A percentile compares a stretch with the other conserved stretches of the same genome.
phyloP scores from a whole-genome alignment of 2,113 vertebrate species.

The Noturus placidus region DNA sequence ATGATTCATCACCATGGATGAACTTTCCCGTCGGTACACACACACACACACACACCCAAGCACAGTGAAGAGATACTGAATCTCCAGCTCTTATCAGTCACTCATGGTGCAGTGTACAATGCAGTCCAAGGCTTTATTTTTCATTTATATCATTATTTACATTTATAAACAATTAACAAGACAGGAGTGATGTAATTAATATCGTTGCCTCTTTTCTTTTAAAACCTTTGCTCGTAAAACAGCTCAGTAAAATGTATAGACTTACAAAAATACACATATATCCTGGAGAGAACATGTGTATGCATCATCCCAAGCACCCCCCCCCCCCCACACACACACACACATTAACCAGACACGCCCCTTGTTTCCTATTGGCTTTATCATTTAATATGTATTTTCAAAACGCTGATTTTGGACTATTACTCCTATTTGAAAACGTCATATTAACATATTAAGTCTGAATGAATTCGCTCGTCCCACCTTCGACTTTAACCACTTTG shows the following conservation, averaged over 20 bases:
- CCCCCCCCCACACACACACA: too few species aligned
- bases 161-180: slow-evolving; percentile 1
- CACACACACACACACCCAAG: not conserved
- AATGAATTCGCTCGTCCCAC: not conserved
- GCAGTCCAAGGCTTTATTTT: not conserved
- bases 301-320: too few species aligned
- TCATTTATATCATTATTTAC: not conserved
- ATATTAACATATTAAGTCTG: not conserved
- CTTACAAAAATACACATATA: not conserved
- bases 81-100: not conserved
- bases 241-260: not conserved
- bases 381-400: not conserved
- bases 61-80: not conserved
- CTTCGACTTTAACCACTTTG: not conserved
- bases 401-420: not conserved
- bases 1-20: not conserved
- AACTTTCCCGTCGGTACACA: not conserved
- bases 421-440: not conserved
- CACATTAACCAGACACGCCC: not conserved
- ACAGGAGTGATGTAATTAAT: not conserved
- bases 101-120: not conserved
- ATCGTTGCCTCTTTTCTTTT: not conserved
- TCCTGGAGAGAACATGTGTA: not conserved
- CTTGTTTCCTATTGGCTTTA: not conserved
- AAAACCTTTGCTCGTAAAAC: slow-evolving; percentile 8